Evolutionary conservation across 2,113 vertebrate species (phyloP).

Genomic region (Xiphorhynchus elegans): DNA sequence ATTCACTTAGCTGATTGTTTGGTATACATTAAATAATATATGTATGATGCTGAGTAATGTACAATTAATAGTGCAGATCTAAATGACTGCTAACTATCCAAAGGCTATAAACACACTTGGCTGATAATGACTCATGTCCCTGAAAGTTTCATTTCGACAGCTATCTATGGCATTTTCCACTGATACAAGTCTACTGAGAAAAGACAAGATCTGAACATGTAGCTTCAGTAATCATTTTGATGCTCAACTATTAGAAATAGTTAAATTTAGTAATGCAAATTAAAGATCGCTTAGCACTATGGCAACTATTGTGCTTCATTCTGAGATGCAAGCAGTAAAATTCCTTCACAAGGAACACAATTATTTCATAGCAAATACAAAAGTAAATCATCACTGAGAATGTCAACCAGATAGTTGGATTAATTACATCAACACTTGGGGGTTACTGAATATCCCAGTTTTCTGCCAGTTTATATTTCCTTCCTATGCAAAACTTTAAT

Average conservation of each 20-base stretch:
- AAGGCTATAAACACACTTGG: constrained; percentile 53
- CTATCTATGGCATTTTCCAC: constrained; percentile 47
- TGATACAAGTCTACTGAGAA: constrained; percentile 45
- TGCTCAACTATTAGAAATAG: background rate
- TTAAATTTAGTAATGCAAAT: constrained; percentile 25
- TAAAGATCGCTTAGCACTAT: background rate
- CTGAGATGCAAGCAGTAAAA: background rate
- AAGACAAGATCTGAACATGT: constrained; percentile 37
- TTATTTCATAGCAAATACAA: background rate
- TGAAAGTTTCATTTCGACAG: constrained; percentile 66
- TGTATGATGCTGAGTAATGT: background rate
- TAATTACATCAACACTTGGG: background rate
- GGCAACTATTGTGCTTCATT: background rate
- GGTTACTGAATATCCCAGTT: background rate
- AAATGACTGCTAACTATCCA: constrained; percentile 27
- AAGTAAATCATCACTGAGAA: background rate
- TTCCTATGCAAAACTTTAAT: background rate
- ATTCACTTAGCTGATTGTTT: background rate
- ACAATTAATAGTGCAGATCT: background rate
- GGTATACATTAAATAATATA: constrained; percentile 28
- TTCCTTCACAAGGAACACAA: background rate
- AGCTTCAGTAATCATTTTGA: constrained; percentile 42
- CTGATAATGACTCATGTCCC: constrained; percentile 60
- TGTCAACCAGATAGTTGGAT: background rate
- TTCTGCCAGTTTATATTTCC: background rate